Evolutionary conservation across 2,888 invertebrate species (phyloP).

Genomic region (Machimus atricapillus): DNA sequence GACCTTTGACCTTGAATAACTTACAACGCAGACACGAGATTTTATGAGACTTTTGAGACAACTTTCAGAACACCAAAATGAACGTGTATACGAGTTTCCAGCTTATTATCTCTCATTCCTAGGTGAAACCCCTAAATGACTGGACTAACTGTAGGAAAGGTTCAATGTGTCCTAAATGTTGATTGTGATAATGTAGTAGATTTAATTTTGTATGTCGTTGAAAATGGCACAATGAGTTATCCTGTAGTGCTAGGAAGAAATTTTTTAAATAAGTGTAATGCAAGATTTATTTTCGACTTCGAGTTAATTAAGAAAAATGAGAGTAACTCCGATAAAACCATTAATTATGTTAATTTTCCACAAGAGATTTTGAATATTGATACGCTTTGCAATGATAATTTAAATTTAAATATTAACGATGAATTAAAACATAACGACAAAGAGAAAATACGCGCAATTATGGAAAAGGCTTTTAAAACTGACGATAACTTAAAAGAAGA

Average conservation of each 20-base stretch:
- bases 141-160: background rate
- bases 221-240: background rate
- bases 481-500: background rate
- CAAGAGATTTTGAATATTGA: background rate
- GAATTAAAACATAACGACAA: no score
- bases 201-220: background rate
- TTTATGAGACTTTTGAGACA: no score
- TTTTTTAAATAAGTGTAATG: conserved; percentile 16
- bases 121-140: no score
- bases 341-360: background rate
- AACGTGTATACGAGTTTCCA: no score
- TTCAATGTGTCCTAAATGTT: conserved; percentile 11
- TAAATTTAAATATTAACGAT: no score
- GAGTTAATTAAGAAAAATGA: background rate
- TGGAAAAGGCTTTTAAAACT: background rate
- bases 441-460: no score
- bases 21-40: no score
- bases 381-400: background rate
- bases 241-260: conserved; percentile 7
- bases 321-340: background rate
- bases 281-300: background rate
- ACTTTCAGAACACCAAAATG: no score
- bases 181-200: background rate
- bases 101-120: no score
- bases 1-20: no score